A percentile compares a stretch with the other conserved stretches of the same genome.
These are phyloP conservation scores for Uropetala carovei DNA, from an alignment of 2,888 invertebrate genomes.

Conservation along the genomic window DNA sequence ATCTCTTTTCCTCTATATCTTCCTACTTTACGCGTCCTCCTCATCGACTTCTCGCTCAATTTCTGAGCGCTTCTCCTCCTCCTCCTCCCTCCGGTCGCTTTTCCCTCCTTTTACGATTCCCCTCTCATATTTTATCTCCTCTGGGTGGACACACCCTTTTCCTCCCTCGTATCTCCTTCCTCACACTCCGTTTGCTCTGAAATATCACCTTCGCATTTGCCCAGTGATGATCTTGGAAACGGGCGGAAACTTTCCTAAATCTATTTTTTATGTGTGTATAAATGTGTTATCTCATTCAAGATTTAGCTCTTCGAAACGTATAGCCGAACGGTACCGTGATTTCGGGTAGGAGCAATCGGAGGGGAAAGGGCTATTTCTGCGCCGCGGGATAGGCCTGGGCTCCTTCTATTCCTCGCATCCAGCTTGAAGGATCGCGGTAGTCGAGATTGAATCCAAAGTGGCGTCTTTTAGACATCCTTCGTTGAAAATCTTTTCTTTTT, in stretches of 20 bases:
- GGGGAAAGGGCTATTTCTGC: neutral
- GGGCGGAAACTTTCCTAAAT: neutral
- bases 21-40: neutral
- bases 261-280: neutral
- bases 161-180: neutral
- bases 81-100: too few relatives aligned
- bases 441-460: too few relatives aligned
- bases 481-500: too few relatives aligned
- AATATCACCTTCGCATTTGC: conserved; percentile 29
- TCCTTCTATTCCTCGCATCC: neutral
- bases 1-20: neutral
- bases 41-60: neutral
- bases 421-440: too few relatives aligned
- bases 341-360: neutral
- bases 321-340: neutral
- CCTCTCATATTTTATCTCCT: neutral
- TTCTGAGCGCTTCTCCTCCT: too few relatives aligned
- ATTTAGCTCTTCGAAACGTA: neutral
- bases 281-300: conserved; percentile 6
- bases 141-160: neutral
- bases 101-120: neutral
- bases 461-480: too few relatives aligned
- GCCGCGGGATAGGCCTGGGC: neutral
- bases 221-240: conserved; percentile 19
- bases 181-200: conserved; percentile 24